These are phyloP conservation scores for Drosophila anomalata DNA, from an alignment of 2,888 invertebrate genomes.

Conservation along the genomic window DNA sequence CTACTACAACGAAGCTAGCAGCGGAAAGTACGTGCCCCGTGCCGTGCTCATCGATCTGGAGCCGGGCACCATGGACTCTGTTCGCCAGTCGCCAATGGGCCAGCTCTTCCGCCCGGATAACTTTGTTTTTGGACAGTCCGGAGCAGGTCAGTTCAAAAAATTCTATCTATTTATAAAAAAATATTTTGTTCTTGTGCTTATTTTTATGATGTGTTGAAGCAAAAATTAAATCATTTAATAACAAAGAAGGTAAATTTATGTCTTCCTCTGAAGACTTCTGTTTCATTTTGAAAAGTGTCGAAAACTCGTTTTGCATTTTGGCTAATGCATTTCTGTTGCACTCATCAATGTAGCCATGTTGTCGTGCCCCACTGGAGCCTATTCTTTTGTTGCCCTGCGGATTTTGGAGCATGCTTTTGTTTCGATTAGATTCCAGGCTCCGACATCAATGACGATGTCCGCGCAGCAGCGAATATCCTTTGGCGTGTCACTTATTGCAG, in stretches of 20 bases:
- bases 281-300: not conserved
- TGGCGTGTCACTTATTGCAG: constrained; percentile 52
- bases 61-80: constrained; percentile 95
- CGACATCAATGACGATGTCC: not conserved
- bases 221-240: not conserved
- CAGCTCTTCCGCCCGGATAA: constrained; percentile 94
- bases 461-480: constrained; percentile 13
- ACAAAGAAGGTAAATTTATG: too few species aligned
- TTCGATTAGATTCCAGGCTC: not conserved
- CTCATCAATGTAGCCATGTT: constrained; percentile 47
- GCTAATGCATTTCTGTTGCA: constrained; percentile 61
- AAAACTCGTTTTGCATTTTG: not conserved
- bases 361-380: not conserved
- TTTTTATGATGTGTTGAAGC: too few species aligned
- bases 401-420: constrained; percentile 17
- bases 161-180: not conserved
- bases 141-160: constrained; percentile 86
- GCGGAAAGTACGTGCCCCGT: constrained; percentile 91
- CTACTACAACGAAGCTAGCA: constrained; percentile 91
- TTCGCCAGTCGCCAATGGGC: constrained; percentile 91
- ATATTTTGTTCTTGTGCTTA: too few species aligned
- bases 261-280: not conserved
- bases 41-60: constrained; percentile 94
- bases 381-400: constrained; percentile 10
- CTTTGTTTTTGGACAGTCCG: constrained; percentile 92